Percentiles rank a stretch among this genome's conserved stretches.
phyloP scores from a whole-genome alignment of 2,113 vertebrate genomes.

The Lontra canadensis region DNA sequence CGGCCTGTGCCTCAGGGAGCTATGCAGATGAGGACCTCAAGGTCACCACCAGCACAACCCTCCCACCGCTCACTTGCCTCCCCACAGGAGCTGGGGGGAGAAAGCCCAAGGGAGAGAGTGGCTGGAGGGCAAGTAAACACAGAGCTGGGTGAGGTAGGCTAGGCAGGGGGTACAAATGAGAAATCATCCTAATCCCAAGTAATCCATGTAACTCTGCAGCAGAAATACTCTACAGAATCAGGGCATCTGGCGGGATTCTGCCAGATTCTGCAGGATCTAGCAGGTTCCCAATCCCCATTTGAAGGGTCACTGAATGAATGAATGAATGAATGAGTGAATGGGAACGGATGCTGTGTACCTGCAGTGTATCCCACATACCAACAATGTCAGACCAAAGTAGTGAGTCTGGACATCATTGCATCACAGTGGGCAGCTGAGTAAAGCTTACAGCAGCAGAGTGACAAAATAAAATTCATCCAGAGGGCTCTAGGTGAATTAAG shows the following conservation, averaged over 20 bases:
- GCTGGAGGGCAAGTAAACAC: no score
- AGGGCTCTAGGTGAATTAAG: neutral
- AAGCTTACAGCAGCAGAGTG: neutral
- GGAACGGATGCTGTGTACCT: fast-evolving
- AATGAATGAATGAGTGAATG: neutral
- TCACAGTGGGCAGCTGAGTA: neutral
- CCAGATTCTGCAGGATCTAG: no score
- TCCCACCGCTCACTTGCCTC: neutral
- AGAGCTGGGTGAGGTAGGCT: neutral
- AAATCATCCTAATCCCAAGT: no score
- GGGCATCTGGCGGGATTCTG: no score
- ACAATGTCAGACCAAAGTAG: neutral
- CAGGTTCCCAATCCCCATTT: neutral
- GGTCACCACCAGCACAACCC: fast-evolving
- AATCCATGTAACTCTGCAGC: neutral
- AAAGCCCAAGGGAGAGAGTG: neutral
- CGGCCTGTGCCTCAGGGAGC: no score
- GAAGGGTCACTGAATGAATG: neutral
- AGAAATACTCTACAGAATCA: neutral
- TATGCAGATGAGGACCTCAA: no score
- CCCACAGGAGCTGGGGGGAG: neutral
- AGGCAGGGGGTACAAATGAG: neutral
- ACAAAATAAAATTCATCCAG: neutral
- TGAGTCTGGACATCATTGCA: neutral
- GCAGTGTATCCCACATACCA: neutral